Conservation (phyloP, 1,140 invertebrate genomes). For the Tyrophagus putrescentiae region DNA sequence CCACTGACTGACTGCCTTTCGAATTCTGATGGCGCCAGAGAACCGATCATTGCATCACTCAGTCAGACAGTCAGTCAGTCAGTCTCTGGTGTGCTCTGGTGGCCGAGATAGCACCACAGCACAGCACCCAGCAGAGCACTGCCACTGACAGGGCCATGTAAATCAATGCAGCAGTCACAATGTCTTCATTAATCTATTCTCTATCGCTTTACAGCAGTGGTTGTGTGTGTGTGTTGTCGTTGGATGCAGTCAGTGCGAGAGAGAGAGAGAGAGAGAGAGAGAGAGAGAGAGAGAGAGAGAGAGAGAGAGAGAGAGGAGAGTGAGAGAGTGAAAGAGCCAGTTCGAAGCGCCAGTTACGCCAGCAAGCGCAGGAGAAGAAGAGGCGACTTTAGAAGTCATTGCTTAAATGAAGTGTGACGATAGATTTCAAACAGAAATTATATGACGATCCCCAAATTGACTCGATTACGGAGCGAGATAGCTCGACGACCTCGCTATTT, state of each 20-base stretch:
- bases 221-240: neutral
- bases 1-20: no score
- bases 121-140: neutral
- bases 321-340: neutral
- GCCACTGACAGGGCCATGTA: neutral
- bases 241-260: neutral
- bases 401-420: conserved; percentile 10
- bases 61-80: neutral
- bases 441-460: conserved; percentile 10
- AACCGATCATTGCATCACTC: no score
- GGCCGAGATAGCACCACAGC: neutral
- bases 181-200: conserved; percentile 13
- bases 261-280: neutral
- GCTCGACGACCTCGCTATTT: neutral
- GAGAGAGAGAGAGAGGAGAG: conserved; percentile 1
- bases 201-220: neutral
- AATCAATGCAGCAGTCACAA: conserved; percentile 6
- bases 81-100: no score
- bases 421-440: neutral
- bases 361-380: neutral
- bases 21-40: no score
- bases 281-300: neutral
- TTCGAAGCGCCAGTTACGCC: no score
- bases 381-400: neutral
- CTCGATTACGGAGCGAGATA: conserved; percentile 1